Evolutionary conservation across 2,888 invertebrate genomes (phyloP), one percentile per base, ranked within the genome.

Genomic region (Plagodis pulveraria): DNA sequence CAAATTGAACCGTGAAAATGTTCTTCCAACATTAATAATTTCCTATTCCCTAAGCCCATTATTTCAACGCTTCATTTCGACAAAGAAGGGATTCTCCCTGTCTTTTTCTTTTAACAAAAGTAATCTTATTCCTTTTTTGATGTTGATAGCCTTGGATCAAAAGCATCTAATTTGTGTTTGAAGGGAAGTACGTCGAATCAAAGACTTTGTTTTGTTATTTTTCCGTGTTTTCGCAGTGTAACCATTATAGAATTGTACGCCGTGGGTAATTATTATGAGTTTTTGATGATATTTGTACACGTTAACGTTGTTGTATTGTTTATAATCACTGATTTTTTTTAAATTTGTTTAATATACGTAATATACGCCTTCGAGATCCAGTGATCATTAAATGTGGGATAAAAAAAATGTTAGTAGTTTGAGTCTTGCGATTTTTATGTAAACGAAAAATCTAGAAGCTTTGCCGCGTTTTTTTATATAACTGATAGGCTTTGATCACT

Each of bases 151-250:
- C 7, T 6, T 38, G 56, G 60, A 60, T 63, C 60, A 65, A 63
- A 63, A 53, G 60, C 43, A 55, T 51, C 56, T 63, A 54, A 63
- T 67, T 67, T 62, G 45, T 63, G 62, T 65, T 65, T 61, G 60
- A 64, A 63, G 22, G 36, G 50, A 50, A 47, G 22, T 46, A 46
- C 50, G 10, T 50, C 50, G 53, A 58, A 63, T 63, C 56, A 60
- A 56, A 58, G 44, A 44, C 58, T 51, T 58, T 58, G 41, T 59
- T 61, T 54, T 10, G 36, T 59, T 63, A 47, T 59, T 38, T 33
- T 45, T 5, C 5, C 10, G 11, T 33, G 8, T 32, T 32, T 41
- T 33, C 6, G 6, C 9, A 2, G 32, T 6, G 38, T 36, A 10
- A 38, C 36, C 8, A 10, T 40, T 40, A 0, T 40, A 40, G 8